These are phyloP conservation scores for Sebastes dallii DNA, from an alignment of 2,797 vertebrate genomes.

Conservation along the genomic window DNA sequence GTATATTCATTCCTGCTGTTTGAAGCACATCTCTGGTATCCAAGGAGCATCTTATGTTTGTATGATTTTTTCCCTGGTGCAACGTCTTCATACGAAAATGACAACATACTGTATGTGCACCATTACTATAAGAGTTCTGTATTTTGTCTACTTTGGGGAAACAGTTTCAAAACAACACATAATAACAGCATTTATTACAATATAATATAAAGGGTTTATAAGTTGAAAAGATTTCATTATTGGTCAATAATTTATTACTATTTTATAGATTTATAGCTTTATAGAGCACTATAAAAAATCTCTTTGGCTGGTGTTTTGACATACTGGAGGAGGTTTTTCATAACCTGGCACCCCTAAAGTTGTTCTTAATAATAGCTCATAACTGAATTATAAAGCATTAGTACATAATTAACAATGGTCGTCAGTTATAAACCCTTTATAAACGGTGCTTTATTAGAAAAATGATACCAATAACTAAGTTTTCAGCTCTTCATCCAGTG, in stretches of 20 bases:
- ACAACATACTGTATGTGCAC: neutral
- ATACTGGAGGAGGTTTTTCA: neutral
- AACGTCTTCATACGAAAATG: neutral
- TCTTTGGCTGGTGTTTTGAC: neutral
- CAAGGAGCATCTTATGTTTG: conserved; percentile 11
- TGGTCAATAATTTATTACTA: neutral
- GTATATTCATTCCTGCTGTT: conserved; percentile 58
- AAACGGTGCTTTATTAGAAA: neutral
- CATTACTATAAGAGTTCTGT: neutral
- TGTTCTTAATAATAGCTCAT: neutral
- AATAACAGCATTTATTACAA: neutral
- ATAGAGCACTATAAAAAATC: neutral
- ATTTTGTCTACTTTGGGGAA: neutral
- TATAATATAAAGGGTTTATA: neutral
- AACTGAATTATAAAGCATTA: neutral
- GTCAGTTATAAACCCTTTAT: neutral
- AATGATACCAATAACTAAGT: neutral
- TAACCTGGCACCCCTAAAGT: neutral
- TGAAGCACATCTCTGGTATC: conserved; percentile 41
- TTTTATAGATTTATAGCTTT: neutral
- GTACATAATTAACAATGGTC: neutral
- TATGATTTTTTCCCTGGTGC: neutral
- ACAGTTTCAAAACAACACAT: neutral
- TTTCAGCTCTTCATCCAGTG: neutral
- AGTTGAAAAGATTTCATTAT: neutral